phyloP scores from a whole-genome alignment of 1,140 invertebrate genomes.

The Grapholita molesta region DNA sequence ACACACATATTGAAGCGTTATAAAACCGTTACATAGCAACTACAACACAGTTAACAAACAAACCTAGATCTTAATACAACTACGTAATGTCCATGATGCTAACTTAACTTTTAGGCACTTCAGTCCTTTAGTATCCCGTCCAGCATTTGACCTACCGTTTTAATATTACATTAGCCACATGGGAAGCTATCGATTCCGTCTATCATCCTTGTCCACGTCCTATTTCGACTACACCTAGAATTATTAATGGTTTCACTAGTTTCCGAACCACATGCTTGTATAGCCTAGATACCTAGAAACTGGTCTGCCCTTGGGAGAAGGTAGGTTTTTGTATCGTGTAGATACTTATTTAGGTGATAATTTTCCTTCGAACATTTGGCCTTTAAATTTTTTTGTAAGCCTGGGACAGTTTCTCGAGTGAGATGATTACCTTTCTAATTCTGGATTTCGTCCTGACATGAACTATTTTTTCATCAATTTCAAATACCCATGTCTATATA shows the following conservation, averaged over 20 bases:
- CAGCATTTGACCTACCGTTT: not conserved
- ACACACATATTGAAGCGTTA: not conserved
- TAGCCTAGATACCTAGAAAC: not conserved
- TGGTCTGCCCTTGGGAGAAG: not conserved
- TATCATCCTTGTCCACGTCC: not conserved
- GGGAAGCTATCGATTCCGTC: conserved; percentile 7
- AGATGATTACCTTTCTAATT: too few species aligned
- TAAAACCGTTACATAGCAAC: not conserved
- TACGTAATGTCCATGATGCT: not conserved
- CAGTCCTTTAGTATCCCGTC: not conserved
- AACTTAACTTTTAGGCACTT: not conserved
- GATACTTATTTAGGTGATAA: too few species aligned
- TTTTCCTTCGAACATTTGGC: not conserved
- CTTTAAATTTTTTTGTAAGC: too few species aligned
- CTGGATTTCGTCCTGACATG: too few species aligned
- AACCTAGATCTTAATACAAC: not conserved
- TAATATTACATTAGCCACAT: not conserved
- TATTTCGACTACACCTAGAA: conserved; percentile 4
- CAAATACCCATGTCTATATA: too few species aligned
- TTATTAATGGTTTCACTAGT: not conserved
- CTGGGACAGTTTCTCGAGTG: too few species aligned
- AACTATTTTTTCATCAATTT: too few species aligned
- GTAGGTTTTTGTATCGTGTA: too few species aligned
- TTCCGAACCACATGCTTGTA: not conserved
- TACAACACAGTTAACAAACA: not conserved